Conservation (phyloP, 2,888 invertebrate species). For the Polydrusus pterygomalis region DNA sequence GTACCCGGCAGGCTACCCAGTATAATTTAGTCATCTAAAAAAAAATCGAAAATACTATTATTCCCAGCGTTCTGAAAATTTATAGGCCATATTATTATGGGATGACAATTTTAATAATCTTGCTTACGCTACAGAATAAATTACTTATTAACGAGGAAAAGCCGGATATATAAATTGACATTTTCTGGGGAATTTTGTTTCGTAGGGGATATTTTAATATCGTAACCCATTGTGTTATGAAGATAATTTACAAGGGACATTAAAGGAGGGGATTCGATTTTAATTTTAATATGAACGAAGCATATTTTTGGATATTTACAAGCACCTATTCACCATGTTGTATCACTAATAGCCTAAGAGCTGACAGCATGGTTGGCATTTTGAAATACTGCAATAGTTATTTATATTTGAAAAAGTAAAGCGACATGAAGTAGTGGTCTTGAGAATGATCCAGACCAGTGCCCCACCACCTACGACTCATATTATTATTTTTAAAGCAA, state of each 20-base stretch:
- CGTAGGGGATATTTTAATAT: slow-evolving; percentile 29
- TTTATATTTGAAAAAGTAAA: no score
- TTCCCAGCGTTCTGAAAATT: not conserved
- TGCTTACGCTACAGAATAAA: slow-evolving; percentile 21
- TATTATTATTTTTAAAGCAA: no score
- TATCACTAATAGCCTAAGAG: no score
- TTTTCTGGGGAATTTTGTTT: slow-evolving; percentile 27
- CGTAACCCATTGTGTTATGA: slow-evolving; percentile 16
- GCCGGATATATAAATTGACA: slow-evolving; percentile 15
- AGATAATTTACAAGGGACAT: slow-evolving; percentile 26
- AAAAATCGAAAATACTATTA: not conserved
- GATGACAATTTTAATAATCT: slow-evolving; percentile 32
- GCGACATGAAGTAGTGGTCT: no score
- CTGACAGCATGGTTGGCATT: no score
- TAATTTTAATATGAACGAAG: not conserved
- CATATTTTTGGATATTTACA: not conserved
- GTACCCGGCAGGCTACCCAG: no score
- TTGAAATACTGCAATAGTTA: no score
- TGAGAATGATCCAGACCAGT: no score
- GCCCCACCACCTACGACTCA: no score
- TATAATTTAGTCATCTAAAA: not conserved
- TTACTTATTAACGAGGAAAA: slow-evolving; percentile 31
- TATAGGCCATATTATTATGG: slow-evolving; percentile 11
- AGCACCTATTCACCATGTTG: no score
- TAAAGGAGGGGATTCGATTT: slow-evolving; percentile 3